Conservation (phyloP, 2,888 invertebrate genomes). For the Drosophila robusta region DNA sequence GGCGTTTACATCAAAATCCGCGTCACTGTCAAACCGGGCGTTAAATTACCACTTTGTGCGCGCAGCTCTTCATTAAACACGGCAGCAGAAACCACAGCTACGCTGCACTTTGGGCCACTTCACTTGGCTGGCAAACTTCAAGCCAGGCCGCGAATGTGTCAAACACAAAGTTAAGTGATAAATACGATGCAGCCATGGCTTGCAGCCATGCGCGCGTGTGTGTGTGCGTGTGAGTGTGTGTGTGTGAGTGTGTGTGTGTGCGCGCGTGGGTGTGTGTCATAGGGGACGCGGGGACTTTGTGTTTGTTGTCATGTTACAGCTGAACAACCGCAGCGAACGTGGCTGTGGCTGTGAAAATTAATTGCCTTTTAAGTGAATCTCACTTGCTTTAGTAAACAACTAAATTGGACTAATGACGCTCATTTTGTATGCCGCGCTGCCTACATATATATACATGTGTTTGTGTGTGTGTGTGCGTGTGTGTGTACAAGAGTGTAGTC, state of each 20-base stretch:
- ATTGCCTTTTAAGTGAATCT: conserved; percentile 85
- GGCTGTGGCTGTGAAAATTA: conserved; percentile 82
- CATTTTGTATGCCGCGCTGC: conserved; percentile 71
- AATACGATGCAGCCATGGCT: conserved; percentile 64
- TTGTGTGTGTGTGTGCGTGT: no score
- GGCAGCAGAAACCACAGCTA: conserved; percentile 12
- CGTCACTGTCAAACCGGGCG: conserved; percentile 63
- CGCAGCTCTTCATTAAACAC: conserved; percentile 52
- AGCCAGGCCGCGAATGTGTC: conserved; percentile 71
- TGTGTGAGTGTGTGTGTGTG: conserved; percentile 2
- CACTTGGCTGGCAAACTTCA: conserved; percentile 35
- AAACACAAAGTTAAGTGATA: conserved; percentile 79
- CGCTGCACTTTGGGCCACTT: conserved; percentile 40
- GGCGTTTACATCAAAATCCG: conserved; percentile 39
- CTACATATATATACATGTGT: no score
- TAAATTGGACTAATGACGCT: conserved; percentile 83
- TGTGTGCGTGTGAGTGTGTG: conserved; percentile 2
- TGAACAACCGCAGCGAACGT: conserved; percentile 83
- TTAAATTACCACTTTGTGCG: conserved; percentile 74
- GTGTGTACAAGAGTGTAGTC: conserved; percentile 9
- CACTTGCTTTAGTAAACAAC: conserved; percentile 82
- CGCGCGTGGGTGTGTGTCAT: neutral
- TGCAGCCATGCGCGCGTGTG: conserved; percentile 4
- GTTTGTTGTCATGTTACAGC: conserved; percentile 81
- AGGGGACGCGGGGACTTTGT: conserved; percentile 37